Evolutionary conservation across 2,888 invertebrate genomes (phyloP).

Genomic region (Xestia xanthographa): DNA sequence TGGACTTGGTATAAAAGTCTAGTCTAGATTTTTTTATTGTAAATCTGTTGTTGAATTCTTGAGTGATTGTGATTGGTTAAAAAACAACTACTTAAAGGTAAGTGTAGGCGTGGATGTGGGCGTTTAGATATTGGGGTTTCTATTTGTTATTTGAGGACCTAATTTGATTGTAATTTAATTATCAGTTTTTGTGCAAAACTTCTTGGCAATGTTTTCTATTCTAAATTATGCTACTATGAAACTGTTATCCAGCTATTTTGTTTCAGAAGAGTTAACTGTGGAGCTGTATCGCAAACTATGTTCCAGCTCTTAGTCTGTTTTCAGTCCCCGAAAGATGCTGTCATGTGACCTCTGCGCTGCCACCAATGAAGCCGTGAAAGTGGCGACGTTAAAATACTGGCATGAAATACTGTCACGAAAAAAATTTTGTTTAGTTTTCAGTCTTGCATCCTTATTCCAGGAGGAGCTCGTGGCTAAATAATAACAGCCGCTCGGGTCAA

Average conservation of each 20-base stretch:
- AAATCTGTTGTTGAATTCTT: neutral
- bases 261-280: neutral
- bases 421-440: neutral
- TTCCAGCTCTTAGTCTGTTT: neutral
- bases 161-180: constrained; percentile 1
- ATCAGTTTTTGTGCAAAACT: neutral
- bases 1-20: neutral
- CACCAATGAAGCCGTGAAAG: neutral
- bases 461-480: too few species aligned
- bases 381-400: neutral
- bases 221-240: neutral
- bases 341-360: neutral
- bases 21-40: neutral
- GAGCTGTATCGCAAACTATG: neutral
- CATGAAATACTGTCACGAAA: neutral
- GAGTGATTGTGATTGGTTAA: neutral
- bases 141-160: neutral
- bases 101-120: neutral
- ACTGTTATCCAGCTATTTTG: neutral
- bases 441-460: too few species aligned
- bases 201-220: neutral
- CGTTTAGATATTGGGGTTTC: neutral
- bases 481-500: too few species aligned
- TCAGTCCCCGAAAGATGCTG: neutral
- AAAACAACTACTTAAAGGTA: neutral